Base-by-base conservation (phyloP, 2,888 invertebrate genomes). In the Diadegma fenestrale region DNA sequence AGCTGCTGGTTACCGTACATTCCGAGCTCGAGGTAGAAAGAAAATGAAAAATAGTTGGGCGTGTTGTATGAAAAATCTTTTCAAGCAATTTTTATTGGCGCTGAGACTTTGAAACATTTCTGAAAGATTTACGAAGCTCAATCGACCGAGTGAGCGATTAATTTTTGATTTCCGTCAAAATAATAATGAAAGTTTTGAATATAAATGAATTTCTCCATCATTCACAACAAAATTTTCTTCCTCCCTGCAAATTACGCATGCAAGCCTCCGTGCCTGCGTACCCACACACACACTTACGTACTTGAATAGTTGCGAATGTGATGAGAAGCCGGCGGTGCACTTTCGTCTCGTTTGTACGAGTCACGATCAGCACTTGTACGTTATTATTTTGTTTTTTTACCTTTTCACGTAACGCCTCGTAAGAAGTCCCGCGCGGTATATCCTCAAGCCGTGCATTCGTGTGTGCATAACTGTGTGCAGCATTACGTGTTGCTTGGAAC, bases 391-490 rank as follows among this genome's bases (percentile, higher is more conserved):
- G n/a, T n/a, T 54, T 22, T 43, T 43, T 33, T 68, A n/a, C 19
- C 41, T 33, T 26, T 68, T 80, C 66, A 66, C 73, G 73, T 80
- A 80, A 80, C 66, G 54, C 14, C 80, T 80, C 80, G 73, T 73
- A 75, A 75, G 66, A 37, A 63, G 58, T 51, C 51, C 5, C 68
- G n/a, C n/a, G n/a, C n/a, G 66, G 45, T 43, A 37, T 26, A 30
- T 66, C 51, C 41, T n/a, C 17, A 41, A 41, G 6, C 12, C 64
- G 33, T 19, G 66, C 22, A 66, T 66, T 41, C 33, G 41, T 41
- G 14, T 22, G 41, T 43, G 6, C 12, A 45, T 26, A 12, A 68
- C 45, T 26, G 43, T 41, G 68, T 45, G 69, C 30, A 48, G 69
- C 30, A 48, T 69, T 69, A 69, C 69, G 48, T 69, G 48, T 69